A percentile compares a stretch with the other conserved stretches of the same genome.
These are phyloP conservation scores for Sphyrna mokarran DNA, from an alignment of 2,113 vertebrate species.

Conservation along the genomic window DNA sequence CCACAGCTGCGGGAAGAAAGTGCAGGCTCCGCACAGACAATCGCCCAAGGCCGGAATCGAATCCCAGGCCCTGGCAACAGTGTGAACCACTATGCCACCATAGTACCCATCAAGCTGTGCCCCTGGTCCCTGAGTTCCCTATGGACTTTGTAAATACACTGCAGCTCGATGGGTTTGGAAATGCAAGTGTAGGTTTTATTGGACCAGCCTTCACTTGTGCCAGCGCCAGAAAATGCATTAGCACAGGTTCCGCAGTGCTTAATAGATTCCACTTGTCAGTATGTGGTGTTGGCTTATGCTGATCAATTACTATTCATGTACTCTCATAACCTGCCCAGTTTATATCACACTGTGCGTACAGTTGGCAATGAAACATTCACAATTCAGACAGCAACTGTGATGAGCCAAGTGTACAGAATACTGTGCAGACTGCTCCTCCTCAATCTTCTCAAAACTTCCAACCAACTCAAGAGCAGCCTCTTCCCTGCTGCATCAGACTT, in stretches of 20 bases:
- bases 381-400: neutral
- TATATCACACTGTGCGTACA: neutral
- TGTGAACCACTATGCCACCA: too few species aligned
- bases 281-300: neutral
- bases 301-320: constrained; percentile 8
- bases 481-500: too few species aligned
- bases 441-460: neutral
- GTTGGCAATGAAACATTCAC: constrained; percentile 3
- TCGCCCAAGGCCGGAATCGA: too few species aligned
- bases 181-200: neutral
- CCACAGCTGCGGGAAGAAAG: too few species aligned
- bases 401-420: neutral
- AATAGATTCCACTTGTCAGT: constrained; percentile 20
- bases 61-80: too few species aligned
- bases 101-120: neutral
- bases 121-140: neutral
- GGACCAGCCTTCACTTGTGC: neutral
- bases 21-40: too few species aligned
- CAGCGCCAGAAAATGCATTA: constrained; percentile 9
- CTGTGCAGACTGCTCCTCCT: neutral
- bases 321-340: constrained; percentile 24
- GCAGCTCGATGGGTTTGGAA: neutral
- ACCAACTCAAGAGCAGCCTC: too few species aligned
- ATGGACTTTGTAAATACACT: neutral
- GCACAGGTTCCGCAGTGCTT: neutral